A percentile compares a stretch with the other conserved stretches of the same genome.
phyloP scores from a whole-genome alignment of 2,888 invertebrate species.

The Sepiola atlantica region DNA sequence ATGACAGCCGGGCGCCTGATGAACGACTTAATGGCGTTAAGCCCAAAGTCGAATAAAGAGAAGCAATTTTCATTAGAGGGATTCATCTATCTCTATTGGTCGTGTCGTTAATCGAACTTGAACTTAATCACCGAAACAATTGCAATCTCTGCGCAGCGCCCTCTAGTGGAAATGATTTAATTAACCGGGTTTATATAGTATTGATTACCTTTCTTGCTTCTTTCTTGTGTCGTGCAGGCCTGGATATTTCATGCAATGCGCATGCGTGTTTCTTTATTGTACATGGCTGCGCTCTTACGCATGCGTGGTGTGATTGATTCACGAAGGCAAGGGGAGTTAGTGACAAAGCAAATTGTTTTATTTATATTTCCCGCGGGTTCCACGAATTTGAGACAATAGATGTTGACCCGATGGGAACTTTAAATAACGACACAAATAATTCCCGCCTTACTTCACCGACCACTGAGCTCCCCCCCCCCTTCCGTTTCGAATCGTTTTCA shows the following conservation, averaged over 20 bases:
- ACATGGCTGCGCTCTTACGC: not conserved
- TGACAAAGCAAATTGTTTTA: not conserved
- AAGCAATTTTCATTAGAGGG: not conserved
- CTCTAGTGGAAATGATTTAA: slow-evolving; percentile 32
- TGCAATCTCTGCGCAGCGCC: not conserved
- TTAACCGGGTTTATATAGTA: not conserved
- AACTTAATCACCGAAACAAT: not conserved
- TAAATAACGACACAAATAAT: not conserved
- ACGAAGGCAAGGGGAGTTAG: not conserved
- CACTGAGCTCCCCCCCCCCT: not conserved
- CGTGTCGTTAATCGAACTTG: not conserved
- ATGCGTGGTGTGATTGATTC: not conserved
- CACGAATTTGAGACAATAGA: not conserved
- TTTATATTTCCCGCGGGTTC: not conserved
- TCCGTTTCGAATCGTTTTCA: not conserved
- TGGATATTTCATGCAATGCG: not conserved
- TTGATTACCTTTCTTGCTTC: not conserved
- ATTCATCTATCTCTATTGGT: slow-evolving; percentile 32
- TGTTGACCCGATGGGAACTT: not conserved
- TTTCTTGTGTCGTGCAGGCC: not conserved
- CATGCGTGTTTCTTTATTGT: not conserved
- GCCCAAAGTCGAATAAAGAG: not conserved
- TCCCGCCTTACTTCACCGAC: not conserved
- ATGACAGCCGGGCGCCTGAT: slow-evolving; percentile 8
- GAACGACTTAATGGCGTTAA: slow-evolving; percentile 32